These are phyloP conservation scores for Columba janthina DNA, from an alignment of 2,113 vertebrate genomes.

Conservation along the genomic window DNA sequence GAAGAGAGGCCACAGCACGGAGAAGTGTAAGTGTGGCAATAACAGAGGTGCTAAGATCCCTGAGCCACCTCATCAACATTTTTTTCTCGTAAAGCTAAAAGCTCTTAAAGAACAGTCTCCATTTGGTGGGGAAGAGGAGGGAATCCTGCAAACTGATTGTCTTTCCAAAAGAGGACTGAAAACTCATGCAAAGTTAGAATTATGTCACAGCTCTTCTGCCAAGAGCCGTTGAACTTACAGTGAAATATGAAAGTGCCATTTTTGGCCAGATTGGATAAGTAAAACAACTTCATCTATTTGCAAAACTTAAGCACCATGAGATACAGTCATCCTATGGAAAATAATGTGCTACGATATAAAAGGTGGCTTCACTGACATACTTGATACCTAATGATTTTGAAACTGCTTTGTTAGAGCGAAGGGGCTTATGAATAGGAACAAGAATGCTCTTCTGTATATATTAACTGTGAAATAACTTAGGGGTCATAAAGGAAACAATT, in stretches of 20 bases:
- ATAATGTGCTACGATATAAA: not conserved
- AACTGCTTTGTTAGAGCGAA: not conserved
- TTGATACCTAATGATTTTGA: not conserved
- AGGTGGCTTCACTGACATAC: not conserved
- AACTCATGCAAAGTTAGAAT: not conserved
- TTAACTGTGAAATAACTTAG: not conserved
- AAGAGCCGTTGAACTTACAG: not conserved
- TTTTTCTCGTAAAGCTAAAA: not conserved
- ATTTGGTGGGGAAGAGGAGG: not conserved
- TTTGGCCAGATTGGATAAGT: constrained; percentile 10
- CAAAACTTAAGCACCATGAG: not conserved
- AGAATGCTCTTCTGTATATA: not conserved
- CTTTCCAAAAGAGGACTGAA: not conserved
- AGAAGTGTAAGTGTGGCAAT: not conserved
- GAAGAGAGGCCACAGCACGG: not conserved
- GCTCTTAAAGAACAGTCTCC: not conserved
- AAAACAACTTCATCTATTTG: constrained; percentile 15
- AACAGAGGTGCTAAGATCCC: not conserved
- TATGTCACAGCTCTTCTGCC: not conserved
- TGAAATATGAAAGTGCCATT: constrained; percentile 40
- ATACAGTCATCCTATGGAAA: not conserved
- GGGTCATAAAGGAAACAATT: not conserved
- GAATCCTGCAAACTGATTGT: not conserved
- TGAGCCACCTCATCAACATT: not conserved
- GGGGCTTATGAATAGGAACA: not conserved